Evolutionary conservation across 2,888 invertebrate genomes (phyloP).

Genomic region (Heliconius hortense): DNA sequence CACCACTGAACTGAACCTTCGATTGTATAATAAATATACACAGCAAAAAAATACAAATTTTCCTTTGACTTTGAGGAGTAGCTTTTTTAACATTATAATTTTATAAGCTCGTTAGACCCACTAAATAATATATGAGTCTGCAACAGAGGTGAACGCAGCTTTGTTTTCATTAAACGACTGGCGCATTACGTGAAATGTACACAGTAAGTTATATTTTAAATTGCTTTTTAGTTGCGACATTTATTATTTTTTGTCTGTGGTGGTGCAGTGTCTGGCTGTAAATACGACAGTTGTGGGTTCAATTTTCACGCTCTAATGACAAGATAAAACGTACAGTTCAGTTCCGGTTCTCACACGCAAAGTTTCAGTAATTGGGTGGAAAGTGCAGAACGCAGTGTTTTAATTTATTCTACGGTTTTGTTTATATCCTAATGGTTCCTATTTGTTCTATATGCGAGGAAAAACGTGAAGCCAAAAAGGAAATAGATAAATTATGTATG

Average conservation of each 20-base stretch:
- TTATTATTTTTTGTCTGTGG: not conserved
- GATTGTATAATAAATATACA: too few relatives aligned
- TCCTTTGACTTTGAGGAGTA: not conserved
- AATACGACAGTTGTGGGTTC: not conserved
- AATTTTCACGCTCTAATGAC: too few relatives aligned
- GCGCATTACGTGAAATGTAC: constrained; percentile 8
- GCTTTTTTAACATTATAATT: constrained; percentile 10
- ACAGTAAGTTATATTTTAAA: not conserved
- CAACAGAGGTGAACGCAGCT: constrained; percentile 11
- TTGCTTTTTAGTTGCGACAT: not conserved
- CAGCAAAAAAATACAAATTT: not conserved
- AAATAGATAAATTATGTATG: too few relatives aligned
- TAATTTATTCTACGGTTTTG: too few relatives aligned
- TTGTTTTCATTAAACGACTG: constrained; percentile 21
- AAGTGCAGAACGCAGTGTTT: not conserved
- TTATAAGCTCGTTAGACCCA: constrained; percentile 22
- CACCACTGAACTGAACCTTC: too few relatives aligned
- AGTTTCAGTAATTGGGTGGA: not conserved
- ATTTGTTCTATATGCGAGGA: too few relatives aligned
- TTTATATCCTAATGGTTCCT: too few relatives aligned
- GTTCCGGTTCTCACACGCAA: not conserved
- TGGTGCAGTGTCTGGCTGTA: not conserved
- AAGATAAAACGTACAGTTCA: not conserved
- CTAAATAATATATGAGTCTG: constrained; percentile 22
- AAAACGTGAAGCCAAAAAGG: too few relatives aligned